Evolutionary conservation across 2,113 vertebrate species (phyloP).

Genomic region (Athene noctua): DNA sequence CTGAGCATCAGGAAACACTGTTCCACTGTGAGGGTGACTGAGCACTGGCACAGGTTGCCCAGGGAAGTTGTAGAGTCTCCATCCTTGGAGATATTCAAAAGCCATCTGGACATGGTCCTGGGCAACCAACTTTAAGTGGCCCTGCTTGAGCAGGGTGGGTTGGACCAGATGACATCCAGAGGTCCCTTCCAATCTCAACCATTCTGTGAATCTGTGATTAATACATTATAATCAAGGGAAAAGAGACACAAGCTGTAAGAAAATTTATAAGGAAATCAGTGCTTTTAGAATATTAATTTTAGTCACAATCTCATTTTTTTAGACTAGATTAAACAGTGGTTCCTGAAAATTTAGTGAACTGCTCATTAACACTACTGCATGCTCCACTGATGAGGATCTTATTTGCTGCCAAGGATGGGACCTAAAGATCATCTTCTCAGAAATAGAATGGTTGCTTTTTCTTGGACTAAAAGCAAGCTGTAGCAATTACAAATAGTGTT

Average conservation of each 20-base stretch:
- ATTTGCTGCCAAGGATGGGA: neutral
- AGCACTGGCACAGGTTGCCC: neutral
- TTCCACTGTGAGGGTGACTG: accelerated
- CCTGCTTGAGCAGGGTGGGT: neutral
- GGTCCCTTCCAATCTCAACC: neutral
- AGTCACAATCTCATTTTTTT: neutral
- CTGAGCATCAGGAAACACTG: neutral
- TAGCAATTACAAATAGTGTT: neutral
- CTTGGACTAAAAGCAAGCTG: neutral
- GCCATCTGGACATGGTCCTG: neutral
- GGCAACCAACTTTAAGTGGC: neutral
- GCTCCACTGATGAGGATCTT: neutral
- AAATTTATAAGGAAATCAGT: neutral
- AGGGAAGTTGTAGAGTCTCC: neutral
- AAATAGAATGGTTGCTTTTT: neutral
- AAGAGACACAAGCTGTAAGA: neutral
- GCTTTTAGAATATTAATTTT: neutral
- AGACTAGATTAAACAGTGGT: neutral
- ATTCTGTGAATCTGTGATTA: neutral
- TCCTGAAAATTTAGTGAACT: neutral
- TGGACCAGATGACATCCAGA: neutral
- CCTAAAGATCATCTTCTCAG: neutral
- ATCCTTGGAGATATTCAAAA: neutral
- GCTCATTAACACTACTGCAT: neutral
- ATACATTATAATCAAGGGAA: neutral